phyloP scores from a whole-genome alignment of 1,140 invertebrate species.

The Meloidogyne exigua region DNA sequence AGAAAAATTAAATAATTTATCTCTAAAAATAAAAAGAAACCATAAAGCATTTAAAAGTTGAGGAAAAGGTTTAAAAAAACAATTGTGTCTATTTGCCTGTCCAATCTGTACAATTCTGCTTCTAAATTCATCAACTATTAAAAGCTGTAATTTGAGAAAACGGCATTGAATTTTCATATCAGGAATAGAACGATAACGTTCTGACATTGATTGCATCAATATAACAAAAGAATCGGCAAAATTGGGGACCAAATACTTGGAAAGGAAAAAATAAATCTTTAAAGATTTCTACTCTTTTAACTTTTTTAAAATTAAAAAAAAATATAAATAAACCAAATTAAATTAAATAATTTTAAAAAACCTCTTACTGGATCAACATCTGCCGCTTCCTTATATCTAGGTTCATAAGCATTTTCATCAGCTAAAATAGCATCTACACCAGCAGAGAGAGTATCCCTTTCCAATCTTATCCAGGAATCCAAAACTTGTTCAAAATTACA shows the following conservation, averaged over 20 bases:
- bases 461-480: constrained; percentile 46
- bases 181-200: constrained; percentile 40
- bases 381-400: constrained; percentile 36
- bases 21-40: background rate
- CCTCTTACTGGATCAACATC: constrained; percentile 31
- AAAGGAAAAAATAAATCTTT: background rate
- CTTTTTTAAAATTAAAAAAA: too few relatives aligned
- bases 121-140: constrained; percentile 49
- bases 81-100: constrained; percentile 7
- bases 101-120: constrained; percentile 41
- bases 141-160: constrained; percentile 44
- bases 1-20: constrained; percentile 12
- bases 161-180: constrained; percentile 40
- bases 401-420: constrained; percentile 35
- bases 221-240: constrained; percentile 50
- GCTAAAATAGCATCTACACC: constrained; percentile 41
- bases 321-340: too few relatives aligned
- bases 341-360: background rate
- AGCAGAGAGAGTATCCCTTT: constrained; percentile 45
- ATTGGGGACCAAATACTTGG: constrained; percentile 41
- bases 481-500: constrained; percentile 36
- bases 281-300: too few relatives aligned
- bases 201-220: constrained; percentile 50
- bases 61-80: constrained; percentile 38
- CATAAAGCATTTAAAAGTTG: constrained; percentile 38